phyloP scores from a whole-genome alignment of 2,113 vertebrate genomes.

The Spea multiplicata region DNA sequence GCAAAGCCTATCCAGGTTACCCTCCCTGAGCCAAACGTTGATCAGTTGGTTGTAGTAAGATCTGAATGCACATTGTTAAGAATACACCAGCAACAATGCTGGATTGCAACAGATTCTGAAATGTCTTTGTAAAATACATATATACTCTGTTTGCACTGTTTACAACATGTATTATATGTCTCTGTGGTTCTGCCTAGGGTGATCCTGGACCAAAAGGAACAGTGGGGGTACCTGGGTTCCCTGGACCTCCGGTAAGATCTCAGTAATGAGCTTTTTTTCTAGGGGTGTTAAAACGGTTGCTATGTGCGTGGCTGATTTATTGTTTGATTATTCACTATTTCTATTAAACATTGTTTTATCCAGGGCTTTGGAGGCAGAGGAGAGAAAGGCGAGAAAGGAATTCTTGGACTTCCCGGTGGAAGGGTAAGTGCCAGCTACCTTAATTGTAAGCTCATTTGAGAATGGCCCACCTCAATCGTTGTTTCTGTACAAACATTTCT shows the following conservation, averaged over 20 bases:
- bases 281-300: not conserved
- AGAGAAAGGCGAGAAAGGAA: constrained; percentile 85
- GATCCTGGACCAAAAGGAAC: constrained; percentile 71
- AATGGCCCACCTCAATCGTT: too few relatives aligned
- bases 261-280: constrained; percentile 7
- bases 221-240: constrained; percentile 66
- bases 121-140: not conserved
- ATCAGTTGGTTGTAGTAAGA: too few relatives aligned
- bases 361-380: constrained; percentile 73
- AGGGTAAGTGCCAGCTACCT: constrained; percentile 71
- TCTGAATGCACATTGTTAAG: too few relatives aligned
- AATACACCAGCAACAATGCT: too few relatives aligned
- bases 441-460: too few relatives aligned
- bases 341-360: not conserved
- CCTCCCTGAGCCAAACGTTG: too few relatives aligned
- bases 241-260: constrained; percentile 73
- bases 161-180: too few relatives aligned
- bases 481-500: too few relatives aligned
- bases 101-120: constrained; percentile 16
- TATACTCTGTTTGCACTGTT: too few relatives aligned
- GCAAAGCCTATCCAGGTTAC: too few relatives aligned
- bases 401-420: constrained; percentile 81
- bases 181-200: constrained; percentile 65
- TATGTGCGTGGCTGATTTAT: too few relatives aligned
- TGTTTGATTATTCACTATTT: too few relatives aligned